Base-by-base conservation (phyloP, 2,113 vertebrate genomes). In the Callaeas wilsoni region DNA sequence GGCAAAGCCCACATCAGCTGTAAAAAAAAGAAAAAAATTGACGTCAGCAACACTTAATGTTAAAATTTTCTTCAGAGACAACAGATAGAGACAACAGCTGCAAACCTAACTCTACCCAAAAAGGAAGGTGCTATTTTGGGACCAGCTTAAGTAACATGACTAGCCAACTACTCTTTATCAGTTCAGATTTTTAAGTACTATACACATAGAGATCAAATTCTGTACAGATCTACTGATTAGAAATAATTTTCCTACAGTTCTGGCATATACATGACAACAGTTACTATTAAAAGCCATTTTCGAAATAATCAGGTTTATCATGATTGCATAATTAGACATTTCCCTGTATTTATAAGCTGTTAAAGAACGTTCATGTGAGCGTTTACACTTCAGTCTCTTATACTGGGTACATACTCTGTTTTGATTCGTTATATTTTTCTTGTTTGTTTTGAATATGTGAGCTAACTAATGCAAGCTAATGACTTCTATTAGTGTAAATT, bases 41-140 rank as follows among this genome's bases (percentile, higher is more conserved):
- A 87, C 84, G 91, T 98, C 97, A 98, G 97, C 97, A 98, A 97
- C 96, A 97, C 96, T 97, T 95, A 94, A 95, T 96, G 96, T 95
- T 96, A 97, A 98, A 98, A 94, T 97, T 98, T 98, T 98, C 97
- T 97, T 97, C 96, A 97, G 97, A 97, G 96, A 97, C 96, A 89
- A 95, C 95, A 87, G 92, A 97, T 97, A 98, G 96, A 97, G 94
- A 95, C 86, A 93, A 97, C 97, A 98, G 98, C 97, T 98, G 97
- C 97, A 96, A 96, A 94, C 96, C 85, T 91, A 95, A 89, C 93
- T 96, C 90, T 96, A 96, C 95, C 91, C 53, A 89, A 97, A 98
- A 97, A 97, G 97, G 98, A 98, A 97, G 92, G 95, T 65, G 96
- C 97, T 98, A 98, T 98, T 98, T 97, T 95, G 97, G 97, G 97